Conservation (phyloP, 2,797 vertebrate genomes). For the Lithobates pipiens region DNA sequence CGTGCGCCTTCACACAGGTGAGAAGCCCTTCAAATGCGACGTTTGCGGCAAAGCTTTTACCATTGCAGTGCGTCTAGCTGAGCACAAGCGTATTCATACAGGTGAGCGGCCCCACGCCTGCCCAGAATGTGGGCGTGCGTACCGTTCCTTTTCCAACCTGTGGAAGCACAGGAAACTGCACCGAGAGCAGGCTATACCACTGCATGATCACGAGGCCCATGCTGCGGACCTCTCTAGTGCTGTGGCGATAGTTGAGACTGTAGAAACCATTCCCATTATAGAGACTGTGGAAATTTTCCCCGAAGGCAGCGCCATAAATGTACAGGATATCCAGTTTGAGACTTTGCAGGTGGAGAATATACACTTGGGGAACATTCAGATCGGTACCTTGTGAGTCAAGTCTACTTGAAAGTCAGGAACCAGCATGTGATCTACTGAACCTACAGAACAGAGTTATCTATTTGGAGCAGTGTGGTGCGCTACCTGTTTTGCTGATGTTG, state of each 20-base stretch:
- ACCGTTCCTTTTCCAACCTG: conserved; percentile 84
- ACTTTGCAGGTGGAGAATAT: conserved; percentile 61
- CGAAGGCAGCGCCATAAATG: conserved; percentile 63
- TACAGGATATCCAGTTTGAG: conserved; percentile 64
- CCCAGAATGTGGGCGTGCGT: conserved; percentile 76
- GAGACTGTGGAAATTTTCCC: conserved; percentile 77
- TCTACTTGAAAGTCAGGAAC: neutral
- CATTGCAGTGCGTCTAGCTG: conserved; percentile 86
- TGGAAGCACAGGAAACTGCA: conserved; percentile 77
- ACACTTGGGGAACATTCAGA: conserved; percentile 60
- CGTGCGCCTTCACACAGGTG: conserved; percentile 73
- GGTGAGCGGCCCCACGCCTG: conserved; percentile 89
- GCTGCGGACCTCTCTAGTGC: conserved; percentile 61
- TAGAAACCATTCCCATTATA: conserved; percentile 72
- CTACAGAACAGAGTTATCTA: neutral
- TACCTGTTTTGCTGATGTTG: neutral
- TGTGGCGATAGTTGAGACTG: conserved; percentile 69
- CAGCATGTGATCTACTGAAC: neutral
- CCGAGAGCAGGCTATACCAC: conserved; percentile 66
- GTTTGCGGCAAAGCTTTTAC: conserved; percentile 92
- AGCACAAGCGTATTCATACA: conserved; percentile 91
- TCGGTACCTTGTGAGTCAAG: conserved; percentile 59
- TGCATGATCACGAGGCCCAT: conserved; percentile 52
- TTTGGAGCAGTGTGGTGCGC: neutral
- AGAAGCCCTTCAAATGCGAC: conserved; percentile 86